phyloP scores from a whole-genome alignment of 2,113 vertebrate genomes.

The Albula goreensis region DNA sequence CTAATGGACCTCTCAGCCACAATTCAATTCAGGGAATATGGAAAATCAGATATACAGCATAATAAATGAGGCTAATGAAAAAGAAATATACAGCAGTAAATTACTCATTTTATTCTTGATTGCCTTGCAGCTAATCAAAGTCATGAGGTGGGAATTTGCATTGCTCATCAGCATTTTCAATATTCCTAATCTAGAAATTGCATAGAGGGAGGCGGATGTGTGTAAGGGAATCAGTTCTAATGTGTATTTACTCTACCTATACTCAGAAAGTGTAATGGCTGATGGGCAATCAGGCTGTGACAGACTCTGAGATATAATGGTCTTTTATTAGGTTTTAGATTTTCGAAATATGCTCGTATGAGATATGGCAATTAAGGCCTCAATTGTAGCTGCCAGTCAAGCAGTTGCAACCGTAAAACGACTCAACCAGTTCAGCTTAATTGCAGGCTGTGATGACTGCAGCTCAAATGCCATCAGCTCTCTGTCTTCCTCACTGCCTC shows the following conservation, averaged over 20 bases:
- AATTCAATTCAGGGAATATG: no score
- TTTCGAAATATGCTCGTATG: neutral
- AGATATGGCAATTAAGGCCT: neutral
- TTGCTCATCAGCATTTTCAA: neutral
- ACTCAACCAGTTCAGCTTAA: neutral
- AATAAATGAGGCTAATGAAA: no score
- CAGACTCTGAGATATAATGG: neutral
- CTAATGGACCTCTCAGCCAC: no score
- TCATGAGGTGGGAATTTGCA: neutral
- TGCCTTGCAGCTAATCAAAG: neutral
- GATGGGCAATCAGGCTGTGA: neutral
- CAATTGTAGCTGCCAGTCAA: neutral
- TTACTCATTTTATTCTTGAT: neutral
- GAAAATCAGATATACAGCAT: no score
- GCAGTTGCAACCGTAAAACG: neutral
- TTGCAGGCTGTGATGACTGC: neutral
- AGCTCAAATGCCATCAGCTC: neutral
- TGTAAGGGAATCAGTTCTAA: neutral
- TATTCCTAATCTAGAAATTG: neutral
- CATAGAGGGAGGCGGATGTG: neutral
- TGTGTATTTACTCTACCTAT: neutral
- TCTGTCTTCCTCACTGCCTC: neutral
- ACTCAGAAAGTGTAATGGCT: neutral
- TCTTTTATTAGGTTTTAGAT: neutral
- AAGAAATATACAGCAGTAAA: neutral